Conservation (phyloP, 2,888 invertebrate species). For the Heliconius cydno region DNA sequence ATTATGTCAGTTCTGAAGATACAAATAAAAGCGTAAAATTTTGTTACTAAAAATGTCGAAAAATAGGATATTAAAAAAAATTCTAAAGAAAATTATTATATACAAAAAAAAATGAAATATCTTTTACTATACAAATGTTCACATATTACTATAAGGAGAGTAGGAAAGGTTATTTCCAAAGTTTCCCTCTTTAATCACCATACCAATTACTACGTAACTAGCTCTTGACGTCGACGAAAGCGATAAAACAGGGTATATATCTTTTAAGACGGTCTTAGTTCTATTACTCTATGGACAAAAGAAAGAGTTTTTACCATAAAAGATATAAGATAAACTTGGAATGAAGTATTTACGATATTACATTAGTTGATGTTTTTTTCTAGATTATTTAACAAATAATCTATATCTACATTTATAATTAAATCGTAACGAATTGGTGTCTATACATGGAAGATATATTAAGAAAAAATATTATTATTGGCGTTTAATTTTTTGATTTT, state of each 20-base stretch:
- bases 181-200: neutral
- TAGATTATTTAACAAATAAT: neutral
- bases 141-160: neutral
- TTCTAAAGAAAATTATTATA: too few relatives aligned
- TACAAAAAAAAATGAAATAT: too few relatives aligned
- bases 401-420: too few relatives aligned
- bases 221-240: neutral
- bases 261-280: neutral
- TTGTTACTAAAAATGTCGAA: too few relatives aligned
- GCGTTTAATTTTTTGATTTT: too few relatives aligned
- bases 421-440: too few relatives aligned
- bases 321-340: constrained; percentile 7
- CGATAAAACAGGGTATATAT: neutral
- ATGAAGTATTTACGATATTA: neutral
- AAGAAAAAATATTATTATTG: too few relatives aligned
- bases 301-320: neutral
- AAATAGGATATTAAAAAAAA: too few relatives aligned
- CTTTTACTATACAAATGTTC: neutral
- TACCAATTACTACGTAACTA: neutral
- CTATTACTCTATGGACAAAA: neutral
- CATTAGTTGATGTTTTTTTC: neutral
- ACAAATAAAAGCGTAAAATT: too few relatives aligned
- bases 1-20: too few relatives aligned
- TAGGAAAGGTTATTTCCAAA: neutral
- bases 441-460: too few relatives aligned